Percentiles rank a stretch among this genome's conserved stretches.
Conservation (phyloP, 2,888 invertebrate genomes). For the Clistopyga incitator region DNA sequence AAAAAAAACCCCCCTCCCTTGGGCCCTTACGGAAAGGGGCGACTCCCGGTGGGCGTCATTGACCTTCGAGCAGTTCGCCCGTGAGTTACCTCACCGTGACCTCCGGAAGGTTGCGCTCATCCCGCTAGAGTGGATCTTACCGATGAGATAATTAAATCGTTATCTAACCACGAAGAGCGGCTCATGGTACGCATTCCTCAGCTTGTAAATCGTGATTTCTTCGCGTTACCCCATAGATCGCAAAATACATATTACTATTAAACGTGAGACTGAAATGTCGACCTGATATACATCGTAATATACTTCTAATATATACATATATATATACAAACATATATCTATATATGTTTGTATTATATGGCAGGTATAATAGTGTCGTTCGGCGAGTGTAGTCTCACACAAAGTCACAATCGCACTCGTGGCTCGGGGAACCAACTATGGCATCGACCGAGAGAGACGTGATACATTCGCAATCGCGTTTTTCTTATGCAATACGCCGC, state of each 20-base stretch:
- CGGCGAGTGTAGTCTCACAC: slow-evolving; percentile 29
- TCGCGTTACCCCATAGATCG: background rate
- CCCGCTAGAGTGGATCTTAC: slow-evolving; percentile 38
- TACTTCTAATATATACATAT: slow-evolving; percentile 32
- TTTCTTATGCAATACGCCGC: slow-evolving; percentile 65
- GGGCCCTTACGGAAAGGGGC: slow-evolving; percentile 19
- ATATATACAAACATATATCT: too few relatives aligned
- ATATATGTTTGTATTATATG: background rate
- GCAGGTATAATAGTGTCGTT: slow-evolving; percentile 55
- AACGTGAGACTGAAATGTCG: slow-evolving; percentile 50
- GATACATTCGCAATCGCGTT: slow-evolving; percentile 65
- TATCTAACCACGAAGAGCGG: too few relatives aligned
- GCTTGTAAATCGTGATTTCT: slow-evolving; percentile 41
- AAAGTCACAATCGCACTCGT: slow-evolving; percentile 53
- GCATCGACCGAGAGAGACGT: slow-evolving; percentile 49
- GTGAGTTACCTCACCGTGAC: slow-evolving; percentile 61
- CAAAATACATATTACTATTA: slow-evolving; percentile 39
- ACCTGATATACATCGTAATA: slow-evolving; percentile 51
- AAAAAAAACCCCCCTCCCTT: too few relatives aligned
- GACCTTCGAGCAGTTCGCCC: slow-evolving; percentile 59
- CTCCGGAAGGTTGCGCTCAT: slow-evolving; percentile 52
- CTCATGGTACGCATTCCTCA: too few relatives aligned
- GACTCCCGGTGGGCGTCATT: slow-evolving; percentile 64
- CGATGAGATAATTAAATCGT: slow-evolving; percentile 40
- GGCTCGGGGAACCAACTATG: slow-evolving; percentile 59